A percentile compares a stretch with the other conserved stretches of the same genome.
Evolutionary conservation across 2,888 invertebrate genomes (phyloP).

Genomic region (Sinodicranocentrus sp.): DNA sequence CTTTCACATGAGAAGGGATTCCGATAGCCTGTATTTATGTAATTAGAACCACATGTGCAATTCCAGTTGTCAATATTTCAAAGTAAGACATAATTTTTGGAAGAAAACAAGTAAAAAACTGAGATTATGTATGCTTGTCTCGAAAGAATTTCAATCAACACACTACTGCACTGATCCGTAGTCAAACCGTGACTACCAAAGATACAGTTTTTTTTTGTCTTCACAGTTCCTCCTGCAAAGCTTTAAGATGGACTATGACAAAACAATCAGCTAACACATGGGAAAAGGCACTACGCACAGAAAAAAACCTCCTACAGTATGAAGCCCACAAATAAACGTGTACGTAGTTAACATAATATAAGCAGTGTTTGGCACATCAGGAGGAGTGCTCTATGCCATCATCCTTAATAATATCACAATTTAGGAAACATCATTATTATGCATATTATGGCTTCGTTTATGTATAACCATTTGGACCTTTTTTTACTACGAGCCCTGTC

Average conservation of each 20-base stretch:
- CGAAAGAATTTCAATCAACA: too few relatives aligned
- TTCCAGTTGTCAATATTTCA: too few relatives aligned
- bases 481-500: not conserved
- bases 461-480: conserved; percentile 7
- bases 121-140: too few relatives aligned
- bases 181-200: not conserved
- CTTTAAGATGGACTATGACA: conserved; percentile 36
- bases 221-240: conserved; percentile 8
- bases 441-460: conserved; percentile 40
- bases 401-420: conserved; percentile 66
- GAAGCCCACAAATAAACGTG: conserved; percentile 10
- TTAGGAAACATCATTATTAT: conserved; percentile 61
- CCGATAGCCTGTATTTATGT: too few relatives aligned
- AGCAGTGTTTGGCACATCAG: conserved; percentile 35
- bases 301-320: conserved; percentile 2
- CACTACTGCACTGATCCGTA: not conserved
- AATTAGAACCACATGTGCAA: too few relatives aligned
- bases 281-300: not conserved
- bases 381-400: conserved; percentile 61
- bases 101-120: too few relatives aligned
- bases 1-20: too few relatives aligned
- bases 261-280: conserved; percentile 12
- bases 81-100: too few relatives aligned
- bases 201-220: not conserved
- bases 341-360: conserved; percentile 24